Evolutionary conservation across 1,140 invertebrate genomes (phyloP).

Genomic region (Stegodyphus mimosarum): DNA sequence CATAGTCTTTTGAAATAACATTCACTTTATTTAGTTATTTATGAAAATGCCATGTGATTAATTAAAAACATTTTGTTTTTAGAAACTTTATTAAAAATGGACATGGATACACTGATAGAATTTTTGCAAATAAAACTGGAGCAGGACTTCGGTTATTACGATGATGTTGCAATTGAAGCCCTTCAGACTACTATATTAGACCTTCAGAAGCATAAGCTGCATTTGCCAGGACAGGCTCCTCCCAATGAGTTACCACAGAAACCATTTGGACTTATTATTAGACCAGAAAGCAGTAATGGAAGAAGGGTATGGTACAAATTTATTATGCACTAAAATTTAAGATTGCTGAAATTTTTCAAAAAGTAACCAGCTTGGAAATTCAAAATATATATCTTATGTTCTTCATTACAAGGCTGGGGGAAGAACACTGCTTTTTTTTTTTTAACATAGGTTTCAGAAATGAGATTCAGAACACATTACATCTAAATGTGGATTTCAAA

Average conservation of each 20-base stretch:
- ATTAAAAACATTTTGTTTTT: not conserved
- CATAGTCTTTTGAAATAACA: no score
- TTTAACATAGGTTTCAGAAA: no score
- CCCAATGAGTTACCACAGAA: constrained; percentile 84
- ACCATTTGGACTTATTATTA: constrained; percentile 81
- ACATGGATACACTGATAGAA: constrained; percentile 92
- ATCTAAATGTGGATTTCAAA: no score
- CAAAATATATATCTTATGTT: no score
- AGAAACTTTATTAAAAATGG: constrained; percentile 83
- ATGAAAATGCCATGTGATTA: no score
- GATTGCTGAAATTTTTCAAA: no score
- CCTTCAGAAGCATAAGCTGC: constrained; percentile 76
- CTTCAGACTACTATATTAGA: constrained; percentile 88
- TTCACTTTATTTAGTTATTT: no score
- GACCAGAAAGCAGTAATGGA: constrained; percentile 30
- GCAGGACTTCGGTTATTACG: constrained; percentile 92
- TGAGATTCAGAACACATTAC: no score
- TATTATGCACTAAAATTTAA: no score
- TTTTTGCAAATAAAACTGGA: constrained; percentile 85
- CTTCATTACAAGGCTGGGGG: no score
- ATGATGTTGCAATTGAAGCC: constrained; percentile 88
- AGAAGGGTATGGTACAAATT: constrained; percentile 26
- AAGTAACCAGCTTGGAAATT: no score
- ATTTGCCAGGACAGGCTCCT: constrained; percentile 79
- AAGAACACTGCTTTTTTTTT: no score